Conservation (phyloP, 2,888 invertebrate genomes). For the Cephus pulcher region DNA sequence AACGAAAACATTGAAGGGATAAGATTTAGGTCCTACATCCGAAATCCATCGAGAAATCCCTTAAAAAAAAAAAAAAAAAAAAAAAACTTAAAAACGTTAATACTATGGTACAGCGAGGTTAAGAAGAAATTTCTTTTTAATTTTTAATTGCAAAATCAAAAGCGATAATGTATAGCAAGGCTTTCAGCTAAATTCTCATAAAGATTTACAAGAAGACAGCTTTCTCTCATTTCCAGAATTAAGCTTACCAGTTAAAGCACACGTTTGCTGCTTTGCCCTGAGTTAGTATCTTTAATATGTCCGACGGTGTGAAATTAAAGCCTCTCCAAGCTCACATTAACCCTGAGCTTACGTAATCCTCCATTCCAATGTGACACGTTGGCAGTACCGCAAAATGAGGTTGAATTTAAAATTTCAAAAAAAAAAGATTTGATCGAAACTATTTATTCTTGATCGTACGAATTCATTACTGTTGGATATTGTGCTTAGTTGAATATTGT, state of each 20-base stretch:
- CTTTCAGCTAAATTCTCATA: conserved; percentile 34
- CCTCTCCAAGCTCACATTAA: conserved; percentile 36
- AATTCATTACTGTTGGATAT: neutral
- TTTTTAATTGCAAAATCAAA: neutral
- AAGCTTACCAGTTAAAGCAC: conserved; percentile 41
- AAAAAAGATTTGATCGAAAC: no score
- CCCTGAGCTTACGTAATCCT: conserved; percentile 39
- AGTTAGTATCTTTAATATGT: conserved; percentile 53
- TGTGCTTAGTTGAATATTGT: neutral
- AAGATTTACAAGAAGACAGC: conserved; percentile 32
- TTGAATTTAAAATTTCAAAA: neutral
- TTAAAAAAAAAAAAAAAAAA: no score
- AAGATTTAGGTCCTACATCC: neutral
- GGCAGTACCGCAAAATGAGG: neutral
- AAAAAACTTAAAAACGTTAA: neutral
- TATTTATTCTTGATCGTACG: neutral
- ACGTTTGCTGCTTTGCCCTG: conserved; percentile 23
- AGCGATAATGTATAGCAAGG: neutral
- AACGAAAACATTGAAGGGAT: neutral
- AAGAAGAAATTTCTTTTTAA: neutral
- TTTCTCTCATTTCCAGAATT: conserved; percentile 21
- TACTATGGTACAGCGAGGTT: neutral
- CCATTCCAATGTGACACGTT: conserved; percentile 37
- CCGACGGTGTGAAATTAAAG: conserved; percentile 54
- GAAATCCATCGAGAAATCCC: neutral